Base-by-base conservation (phyloP, 2,113 vertebrate genomes). In the Ctenodactylus gundi region DNA sequence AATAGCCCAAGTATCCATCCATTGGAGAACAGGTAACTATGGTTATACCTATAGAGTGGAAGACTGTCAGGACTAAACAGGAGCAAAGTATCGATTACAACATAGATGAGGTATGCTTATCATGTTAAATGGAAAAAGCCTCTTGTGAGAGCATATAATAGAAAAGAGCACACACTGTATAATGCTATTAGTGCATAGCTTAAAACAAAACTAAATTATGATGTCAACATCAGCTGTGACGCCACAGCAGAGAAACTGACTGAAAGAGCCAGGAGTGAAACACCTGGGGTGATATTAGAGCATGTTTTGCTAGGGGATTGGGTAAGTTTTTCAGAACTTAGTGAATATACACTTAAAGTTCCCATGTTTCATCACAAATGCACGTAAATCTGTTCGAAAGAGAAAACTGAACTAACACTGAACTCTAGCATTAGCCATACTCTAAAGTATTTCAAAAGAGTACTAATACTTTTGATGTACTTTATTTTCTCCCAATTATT, bases 291-390 rank as follows among this genome's bases (percentile, higher is more conserved):
- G 39, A 81, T 23, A 84, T 49, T 20, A 25, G 23, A 75, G 18
- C 80, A 41, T 34, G 34, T 51, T 76, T 91, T 85, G 53, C 46
- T 85, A 68, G 20, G 21, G 53, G 11, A 36, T 93, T 81, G 60
- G 23, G 14, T 90, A 57, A 60, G 67, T 88, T 91, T 90, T 75
- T 67, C 39, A 88, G 84, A 84, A 84, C 46, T 76, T 62, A 95
- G 9, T 41, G 3, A 89, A 85, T 85, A 4, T 65, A 70, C 7
- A 53, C 8, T 36, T 88, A 41, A n/a, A 12, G 12, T 68, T 93
- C 64, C 51, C 49, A 76, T 3, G 65, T 57, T 75, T 90, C 25
- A 67, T 41, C 58, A 46, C 44, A 82, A 51, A 67, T 51, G 29
- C 57, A 12, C 29, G 20, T 55, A 85, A 80, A 90, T 77, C 64